phyloP scores from a whole-genome alignment of 2,888 invertebrate species.

The Dione vanillae region DNA sequence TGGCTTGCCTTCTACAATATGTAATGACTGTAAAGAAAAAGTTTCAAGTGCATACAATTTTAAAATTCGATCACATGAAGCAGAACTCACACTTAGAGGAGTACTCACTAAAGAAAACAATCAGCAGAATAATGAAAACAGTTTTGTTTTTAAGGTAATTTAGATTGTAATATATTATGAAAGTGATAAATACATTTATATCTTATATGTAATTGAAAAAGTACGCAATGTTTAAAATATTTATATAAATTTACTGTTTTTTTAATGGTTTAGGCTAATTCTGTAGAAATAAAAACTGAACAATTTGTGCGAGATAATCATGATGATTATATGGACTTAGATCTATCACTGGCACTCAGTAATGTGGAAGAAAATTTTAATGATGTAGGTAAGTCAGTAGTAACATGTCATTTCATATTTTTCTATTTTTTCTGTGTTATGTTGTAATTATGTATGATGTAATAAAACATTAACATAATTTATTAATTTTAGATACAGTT shows the following conservation, averaged over 20 bases:
- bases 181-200: no score
- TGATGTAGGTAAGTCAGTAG: conserved; percentile 50
- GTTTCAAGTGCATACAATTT: conserved; percentile 71
- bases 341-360: conserved; percentile 53
- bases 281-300: conserved; percentile 63
- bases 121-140: conserved; percentile 20
- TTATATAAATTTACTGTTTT: background rate
- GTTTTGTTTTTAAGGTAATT: conserved; percentile 35
- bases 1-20: conserved; percentile 73
- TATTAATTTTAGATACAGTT: conserved; percentile 55
- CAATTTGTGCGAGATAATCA: conserved; percentile 53
- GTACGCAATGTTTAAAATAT: background rate
- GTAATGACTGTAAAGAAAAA: conserved; percentile 67
- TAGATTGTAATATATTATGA: no score
- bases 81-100: conserved; percentile 62
- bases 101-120: conserved; percentile 58
- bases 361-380: conserved; percentile 54
- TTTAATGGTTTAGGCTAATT: conserved; percentile 15
- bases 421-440: no score
- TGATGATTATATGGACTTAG: conserved; percentile 60
- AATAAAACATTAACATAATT: background rate
- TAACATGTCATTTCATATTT: background rate
- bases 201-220: background rate
- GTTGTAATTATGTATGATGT: no score
- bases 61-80: conserved; percentile 68